Conservation (phyloP, 2,888 invertebrate species). For the Euphydryas editha region DNA sequence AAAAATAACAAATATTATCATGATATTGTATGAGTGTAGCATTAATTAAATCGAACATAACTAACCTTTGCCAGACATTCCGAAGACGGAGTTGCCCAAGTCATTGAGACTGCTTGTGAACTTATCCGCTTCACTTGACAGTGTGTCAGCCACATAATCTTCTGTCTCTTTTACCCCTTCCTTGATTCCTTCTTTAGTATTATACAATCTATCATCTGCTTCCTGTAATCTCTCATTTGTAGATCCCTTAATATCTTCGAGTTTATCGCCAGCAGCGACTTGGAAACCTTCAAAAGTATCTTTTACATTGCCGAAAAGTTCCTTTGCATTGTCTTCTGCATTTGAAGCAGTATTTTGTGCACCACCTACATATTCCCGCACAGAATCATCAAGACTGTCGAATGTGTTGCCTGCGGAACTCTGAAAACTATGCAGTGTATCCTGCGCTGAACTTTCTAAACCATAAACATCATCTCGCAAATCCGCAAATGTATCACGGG, state of each 20-base stretch:
- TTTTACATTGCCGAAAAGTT: conserved; percentile 67
- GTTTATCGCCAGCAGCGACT: conserved; percentile 73
- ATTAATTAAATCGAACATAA: conserved; percentile 9
- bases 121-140: conserved; percentile 67
- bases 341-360: conserved; percentile 54
- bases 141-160: conserved; percentile 54
- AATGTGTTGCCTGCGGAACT: conserved; percentile 79
- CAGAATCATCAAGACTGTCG: conserved; percentile 75
- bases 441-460: conserved; percentile 71
- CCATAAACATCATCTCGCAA: conserved; percentile 71
- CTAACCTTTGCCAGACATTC: conserved; percentile 77
- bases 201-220: conserved; percentile 59
- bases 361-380: conserved; percentile 62
- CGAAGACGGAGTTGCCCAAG: conserved; percentile 76
- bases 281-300: conserved; percentile 76
- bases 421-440: conserved; percentile 76
- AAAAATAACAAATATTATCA: background rate
- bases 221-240: conserved; percentile 59
- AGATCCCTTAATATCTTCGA: conserved; percentile 68
- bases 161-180: conserved; percentile 54
- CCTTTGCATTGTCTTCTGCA: conserved; percentile 59
- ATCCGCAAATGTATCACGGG: conserved; percentile 74
- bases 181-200: conserved; percentile 52
- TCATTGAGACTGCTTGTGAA: conserved; percentile 76
- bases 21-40: conserved; percentile 12